Base-by-base conservation (phyloP, 2,797 vertebrate genomes). In the Poeciliopsis gracilis region DNA sequence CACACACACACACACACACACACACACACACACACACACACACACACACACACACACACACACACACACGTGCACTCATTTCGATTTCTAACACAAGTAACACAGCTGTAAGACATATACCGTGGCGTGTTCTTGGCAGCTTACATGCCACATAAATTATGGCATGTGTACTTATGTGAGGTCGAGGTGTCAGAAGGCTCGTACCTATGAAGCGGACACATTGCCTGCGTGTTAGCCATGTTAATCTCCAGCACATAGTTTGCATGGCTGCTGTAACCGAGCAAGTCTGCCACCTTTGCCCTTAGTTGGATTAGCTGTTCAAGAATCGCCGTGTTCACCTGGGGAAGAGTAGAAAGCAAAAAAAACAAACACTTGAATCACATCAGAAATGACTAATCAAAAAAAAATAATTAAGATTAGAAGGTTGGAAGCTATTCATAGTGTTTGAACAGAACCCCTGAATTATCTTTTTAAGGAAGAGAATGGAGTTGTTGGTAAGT, bases 221-320 rank as follows among this genome's bases (percentile, higher is more conserved):
- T 88, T 94, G 83, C 84, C 88, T 1, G 91, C 88, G 77, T 94
- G 95, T 97, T 97, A 6, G 98, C 98, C 90, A 98, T 98, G 93
- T 98, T 99, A 84, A 98, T 90, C 89, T 98, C 97, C 88, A 99
- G 95, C 75, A 98, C 96, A 88, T 98, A 99, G 92, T 97, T 95
- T 28, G 97, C 97, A 67, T 99, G 97, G 77, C 95, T 97, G 76
- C 88, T 95, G 77, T 97, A 98, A 82, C 97, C 97, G 3, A 99
- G 96, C 43, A 98, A 91, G 75, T 92, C 91, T 77, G 98, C 97
- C n/a, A 97, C 91, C 92, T 96, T 95, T 75, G 97, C 95, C 46
- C 97, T 92, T 82, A 99, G 92, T n/a, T 95, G 93, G 69, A 99
- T 95, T 82, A 99, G 85, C 80, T 96, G 91, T 73, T 97, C 97